Conservation (phyloP, 2,888 invertebrate genomes). For the Escarpia spicata region DNA sequence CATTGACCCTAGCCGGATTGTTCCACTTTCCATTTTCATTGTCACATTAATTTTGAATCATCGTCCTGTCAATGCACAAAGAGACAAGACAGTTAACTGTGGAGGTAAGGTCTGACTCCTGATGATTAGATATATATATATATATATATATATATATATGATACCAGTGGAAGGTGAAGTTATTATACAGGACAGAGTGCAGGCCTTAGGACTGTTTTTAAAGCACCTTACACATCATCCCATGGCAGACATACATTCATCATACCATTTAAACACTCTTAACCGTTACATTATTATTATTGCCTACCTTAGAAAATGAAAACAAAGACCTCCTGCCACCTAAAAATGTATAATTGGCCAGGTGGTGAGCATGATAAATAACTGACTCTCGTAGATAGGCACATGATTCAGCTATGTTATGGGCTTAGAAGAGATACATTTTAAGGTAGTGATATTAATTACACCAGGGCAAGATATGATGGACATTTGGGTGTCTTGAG, state of each 20-base stretch:
- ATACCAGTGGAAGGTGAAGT: too few relatives aligned
- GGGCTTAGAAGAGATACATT: not conserved
- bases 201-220: too few relatives aligned
- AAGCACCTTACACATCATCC: too few relatives aligned
- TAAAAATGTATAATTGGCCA: not conserved
- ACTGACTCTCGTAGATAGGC: not conserved
- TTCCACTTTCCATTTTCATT: not conserved
- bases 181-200: too few relatives aligned
- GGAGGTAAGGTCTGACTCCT: not conserved
- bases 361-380: not conserved
- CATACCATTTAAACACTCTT: too few relatives aligned
- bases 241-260: too few relatives aligned
- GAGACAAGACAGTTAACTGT: not conserved
- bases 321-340: not conserved
- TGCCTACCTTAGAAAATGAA: too few relatives aligned
- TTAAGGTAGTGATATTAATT: not conserved
- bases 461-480: too few relatives aligned
- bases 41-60: not conserved
- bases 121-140: not conserved
- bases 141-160: too few relatives aligned
- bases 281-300: too few relatives aligned
- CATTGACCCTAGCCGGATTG: not conserved
- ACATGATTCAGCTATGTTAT: not conserved
- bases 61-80: not conserved
- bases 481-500: too few relatives aligned